Conservation (phyloP, 2,888 invertebrate species). For the Tenthredo scrophulariae region DNA sequence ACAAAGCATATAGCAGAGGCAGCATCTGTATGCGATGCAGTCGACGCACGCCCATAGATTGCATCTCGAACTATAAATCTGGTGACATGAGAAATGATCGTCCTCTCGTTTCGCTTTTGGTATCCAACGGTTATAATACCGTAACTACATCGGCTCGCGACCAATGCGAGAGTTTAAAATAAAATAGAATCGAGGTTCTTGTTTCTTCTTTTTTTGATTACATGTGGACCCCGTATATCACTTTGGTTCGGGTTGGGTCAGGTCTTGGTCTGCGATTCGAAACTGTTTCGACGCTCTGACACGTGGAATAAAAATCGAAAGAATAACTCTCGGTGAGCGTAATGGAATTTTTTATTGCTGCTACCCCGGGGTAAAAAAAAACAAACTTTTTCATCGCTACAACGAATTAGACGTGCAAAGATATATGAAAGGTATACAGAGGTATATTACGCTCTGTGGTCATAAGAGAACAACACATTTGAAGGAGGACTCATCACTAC, state of each 20-base stretch:
- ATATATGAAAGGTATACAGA: not conserved
- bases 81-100: conserved; percentile 46
- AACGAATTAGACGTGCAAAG: not conserved
- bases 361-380: not conserved
- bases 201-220: not conserved
- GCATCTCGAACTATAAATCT: conserved; percentile 49
- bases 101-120: conserved; percentile 51
- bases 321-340: not conserved
- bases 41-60: conserved; percentile 48
- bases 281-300: not conserved
- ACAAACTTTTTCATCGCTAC: not conserved
- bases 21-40: conserved; percentile 49
- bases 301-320: not conserved
- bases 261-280: conserved; percentile 21
- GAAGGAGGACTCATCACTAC: conserved; percentile 22
- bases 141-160: not conserved
- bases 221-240: conserved; percentile 1
- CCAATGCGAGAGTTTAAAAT: not conserved
- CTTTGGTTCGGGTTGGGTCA: conserved; percentile 1
- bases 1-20: not conserved
- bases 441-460: conserved; percentile 34
- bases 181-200: not conserved
- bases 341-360: conserved; percentile 13
- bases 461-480: conserved; percentile 19
- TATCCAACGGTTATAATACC: conserved; percentile 41